Base-by-base conservation (phyloP, 1,140 invertebrate species). In the Calephelis nemesis region DNA sequence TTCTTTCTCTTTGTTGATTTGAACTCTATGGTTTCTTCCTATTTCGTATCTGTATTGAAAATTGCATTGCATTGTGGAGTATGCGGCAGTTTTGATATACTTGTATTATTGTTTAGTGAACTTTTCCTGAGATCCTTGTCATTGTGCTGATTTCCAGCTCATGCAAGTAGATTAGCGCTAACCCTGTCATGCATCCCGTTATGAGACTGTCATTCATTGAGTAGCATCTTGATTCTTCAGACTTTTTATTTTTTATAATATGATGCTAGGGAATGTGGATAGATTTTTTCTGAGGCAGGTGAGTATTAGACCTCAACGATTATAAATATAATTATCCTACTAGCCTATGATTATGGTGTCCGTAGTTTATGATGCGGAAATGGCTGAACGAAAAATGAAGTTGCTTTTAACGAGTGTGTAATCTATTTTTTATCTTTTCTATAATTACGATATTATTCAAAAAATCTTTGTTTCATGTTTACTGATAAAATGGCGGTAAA, bases 61-160 rank as follows among this genome's bases (percentile, higher is more conserved):
- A 87, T 87, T 88, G 85, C 85, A 88, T 88, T 85, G 87, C 87
- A 85, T 88, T 89, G 86, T 87, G 87, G 86, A 84, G 84, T 91
- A 91, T 89, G 84, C 87, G 88, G 86, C 88, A 90, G 88, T 87
- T 82, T 88, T 82, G 75, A 77, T 74, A 78, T 78, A 76, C 84
- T 77, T 85, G 77, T 85, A 77, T 81, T 73, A 77, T 81, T 81
- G 80, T 81, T 82, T 85, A 81, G 77, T 79, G 70, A 70, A 74
- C 78, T 77, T 82, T 45, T 78, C 76, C 78, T 77, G 72, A 80
- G 71, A 73, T 74, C 78, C 77, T 81, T 73, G 75, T 79, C 71
- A 79, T 82, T 73, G 76, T 74, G 78, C 76, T 78, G 76, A 74
- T 69, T 70, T 78, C 73, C 78, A 76, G 78, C 79, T 82, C 81